phyloP scores from a whole-genome alignment of 1,140 invertebrate species.

The Brachionus koreanus region DNA sequence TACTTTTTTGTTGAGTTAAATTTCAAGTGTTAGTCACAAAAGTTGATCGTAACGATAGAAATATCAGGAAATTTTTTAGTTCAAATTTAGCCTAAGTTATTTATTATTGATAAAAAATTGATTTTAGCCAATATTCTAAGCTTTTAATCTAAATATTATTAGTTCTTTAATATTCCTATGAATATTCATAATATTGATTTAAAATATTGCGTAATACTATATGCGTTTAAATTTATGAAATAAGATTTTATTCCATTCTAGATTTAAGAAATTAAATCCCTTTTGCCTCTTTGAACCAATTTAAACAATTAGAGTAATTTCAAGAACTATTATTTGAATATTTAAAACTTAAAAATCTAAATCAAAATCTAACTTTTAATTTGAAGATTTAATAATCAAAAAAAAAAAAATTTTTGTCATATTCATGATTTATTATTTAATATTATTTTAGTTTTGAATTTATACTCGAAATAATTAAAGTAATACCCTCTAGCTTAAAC shows the following conservation, averaged over 20 bases:
- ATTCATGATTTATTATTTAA: not conserved
- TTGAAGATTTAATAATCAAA: not conserved
- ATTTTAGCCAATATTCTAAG: not conserved
- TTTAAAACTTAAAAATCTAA: not conserved
- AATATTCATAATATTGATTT: not conserved
- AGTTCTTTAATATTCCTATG: not conserved
- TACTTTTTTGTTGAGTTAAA: not conserved
- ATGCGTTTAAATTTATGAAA: not conserved
- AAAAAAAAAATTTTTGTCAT: not conserved
- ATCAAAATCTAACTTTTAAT: not conserved
- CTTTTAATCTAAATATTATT: not conserved
- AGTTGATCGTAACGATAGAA: conserved; percentile 31
- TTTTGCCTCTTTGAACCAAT: not conserved
- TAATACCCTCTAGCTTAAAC: not conserved
- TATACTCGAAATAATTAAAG: not conserved
- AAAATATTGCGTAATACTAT: not conserved
- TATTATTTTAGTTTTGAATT: not conserved
- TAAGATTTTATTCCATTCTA: not conserved
- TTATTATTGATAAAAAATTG: not conserved
- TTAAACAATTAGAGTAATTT: not conserved
- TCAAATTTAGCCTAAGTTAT: not conserved
- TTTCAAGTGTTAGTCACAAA: not conserved
- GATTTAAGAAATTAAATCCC: not conserved
- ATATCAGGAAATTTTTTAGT: not conserved
- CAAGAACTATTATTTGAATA: not conserved